These are phyloP conservation scores for Gallinago stenura DNA, from an alignment of 2,797 vertebrate species.

Conservation along the genomic window DNA sequence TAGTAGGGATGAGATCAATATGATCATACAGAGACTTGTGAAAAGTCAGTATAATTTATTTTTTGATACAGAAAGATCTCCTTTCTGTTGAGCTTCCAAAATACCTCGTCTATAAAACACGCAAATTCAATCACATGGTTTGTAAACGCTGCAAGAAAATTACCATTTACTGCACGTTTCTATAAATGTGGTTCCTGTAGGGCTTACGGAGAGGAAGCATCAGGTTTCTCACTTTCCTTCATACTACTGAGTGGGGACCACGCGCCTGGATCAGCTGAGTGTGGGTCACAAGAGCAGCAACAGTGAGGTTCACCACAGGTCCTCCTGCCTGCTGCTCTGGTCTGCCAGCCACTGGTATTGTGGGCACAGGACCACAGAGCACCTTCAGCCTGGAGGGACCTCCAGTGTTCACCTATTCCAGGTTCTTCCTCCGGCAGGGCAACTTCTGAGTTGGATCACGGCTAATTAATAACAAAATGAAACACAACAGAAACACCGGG, in stretches of 20 bases:
- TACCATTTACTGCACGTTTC: not conserved
- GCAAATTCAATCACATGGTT: not conserved
- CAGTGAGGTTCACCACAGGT: slow-evolving; percentile 20
- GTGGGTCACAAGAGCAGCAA: not conserved
- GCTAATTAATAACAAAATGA: not conserved
- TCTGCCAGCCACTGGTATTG: not conserved
- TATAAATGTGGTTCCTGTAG: not conserved
- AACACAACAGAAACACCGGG: not conserved
- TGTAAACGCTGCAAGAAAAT: not conserved
- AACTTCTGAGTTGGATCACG: not conserved
- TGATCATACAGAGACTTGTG: not conserved
- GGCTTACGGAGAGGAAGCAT: not conserved
- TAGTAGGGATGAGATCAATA: not conserved
- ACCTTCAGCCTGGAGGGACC: not conserved
- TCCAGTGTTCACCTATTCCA: not conserved
- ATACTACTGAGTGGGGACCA: not conserved
- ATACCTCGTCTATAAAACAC: not conserved
- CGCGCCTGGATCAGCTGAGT: not conserved
- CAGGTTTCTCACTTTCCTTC: slow-evolving; percentile 47
- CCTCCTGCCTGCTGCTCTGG: not conserved
- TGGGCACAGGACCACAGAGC: not conserved
- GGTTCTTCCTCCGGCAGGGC: not conserved
- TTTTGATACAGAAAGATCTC: not conserved
- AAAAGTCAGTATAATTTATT: not conserved
- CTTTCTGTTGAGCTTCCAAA: not conserved